phyloP scores from a whole-genome alignment of 2,113 vertebrate species.

The Felis catus region F.catus_Fca126_mat1.0 CM031423.1:70693501-70694000 shows the following conservation, averaged over 20 bases:
- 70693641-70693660: neutral
- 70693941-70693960: neutral
- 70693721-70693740: neutral
- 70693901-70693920: neutral
- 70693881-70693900: neutral
- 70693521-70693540: neutral
- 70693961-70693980: neutral
- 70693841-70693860: neutral
- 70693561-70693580: neutral
- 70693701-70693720: neutral
- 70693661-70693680: fast-evolving
- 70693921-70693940: too few relatives aligned
- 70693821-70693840: neutral
- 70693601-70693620: neutral
- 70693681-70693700: neutral
- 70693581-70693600: neutral
- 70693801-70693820: neutral
- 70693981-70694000: neutral
- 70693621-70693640: neutral
- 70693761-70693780: neutral
- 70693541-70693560: neutral
- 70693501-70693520: neutral
- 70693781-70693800: neutral
- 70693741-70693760: neutral
- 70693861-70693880: neutral